phyloP scores from a whole-genome alignment of 1,140 invertebrate species.

The Bradysia coprophila region DNA sequence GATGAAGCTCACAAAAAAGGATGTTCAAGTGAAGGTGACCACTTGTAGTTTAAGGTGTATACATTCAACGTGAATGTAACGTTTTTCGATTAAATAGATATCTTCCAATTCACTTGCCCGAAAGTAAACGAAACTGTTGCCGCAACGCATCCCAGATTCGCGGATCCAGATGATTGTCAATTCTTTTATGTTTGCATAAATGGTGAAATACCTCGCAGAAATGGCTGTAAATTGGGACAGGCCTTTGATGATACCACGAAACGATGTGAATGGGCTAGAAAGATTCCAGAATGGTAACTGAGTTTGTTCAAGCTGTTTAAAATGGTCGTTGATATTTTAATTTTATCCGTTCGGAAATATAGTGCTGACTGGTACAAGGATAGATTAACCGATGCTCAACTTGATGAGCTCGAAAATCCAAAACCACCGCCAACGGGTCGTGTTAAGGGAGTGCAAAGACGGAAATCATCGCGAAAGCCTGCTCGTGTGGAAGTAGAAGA shows the following conservation, averaged over 20 bases:
- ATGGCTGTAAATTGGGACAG: conserved; percentile 75
- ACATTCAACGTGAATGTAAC: background rate
- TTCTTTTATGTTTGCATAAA: conserved; percentile 86
- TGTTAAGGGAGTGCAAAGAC: conserved; percentile 33
- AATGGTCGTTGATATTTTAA: background rate
- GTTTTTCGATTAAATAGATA: conserved; percentile 31
- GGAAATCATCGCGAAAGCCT: conserved; percentile 9
- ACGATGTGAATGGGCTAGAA: conserved; percentile 72
- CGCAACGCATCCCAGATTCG: conserved; percentile 62
- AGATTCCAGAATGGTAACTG: conserved; percentile 75
- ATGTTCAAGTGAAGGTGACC: conserved; percentile 52
- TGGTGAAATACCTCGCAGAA: conserved; percentile 58
- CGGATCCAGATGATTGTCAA: conserved; percentile 78
- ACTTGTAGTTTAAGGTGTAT: background rate
- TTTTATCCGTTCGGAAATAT: conserved; percentile 13
- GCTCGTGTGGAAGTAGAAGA: background rate
- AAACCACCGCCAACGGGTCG: conserved; percentile 30
- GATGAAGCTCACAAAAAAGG: conserved; percentile 75
- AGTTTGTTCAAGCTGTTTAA: background rate
- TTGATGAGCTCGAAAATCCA: conserved; percentile 59
- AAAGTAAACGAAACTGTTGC: conserved; percentile 49
- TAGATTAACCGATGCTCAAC: conserved; percentile 56
- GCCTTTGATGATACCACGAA: conserved; percentile 72
- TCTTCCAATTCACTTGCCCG: conserved; percentile 73
- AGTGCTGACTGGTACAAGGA: conserved; percentile 78